phyloP scores from a whole-genome alignment of 1,140 invertebrate genomes.

The Tribolium madens region DNA sequence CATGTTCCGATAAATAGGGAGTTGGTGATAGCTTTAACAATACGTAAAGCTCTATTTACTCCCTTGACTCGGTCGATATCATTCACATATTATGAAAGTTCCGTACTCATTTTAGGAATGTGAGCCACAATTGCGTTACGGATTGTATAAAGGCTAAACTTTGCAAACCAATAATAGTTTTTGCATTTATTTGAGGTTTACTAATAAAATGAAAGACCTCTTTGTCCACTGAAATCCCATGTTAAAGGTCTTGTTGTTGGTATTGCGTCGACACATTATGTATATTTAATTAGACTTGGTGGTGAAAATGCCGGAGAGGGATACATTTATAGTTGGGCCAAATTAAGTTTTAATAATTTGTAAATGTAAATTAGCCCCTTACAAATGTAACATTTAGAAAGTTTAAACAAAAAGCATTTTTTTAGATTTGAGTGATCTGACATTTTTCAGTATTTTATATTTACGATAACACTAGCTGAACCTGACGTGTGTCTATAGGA shows the following conservation, averaged over 20 bases:
- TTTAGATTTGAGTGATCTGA: neutral
- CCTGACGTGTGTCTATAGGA: no score
- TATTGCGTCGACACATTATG: slow-evolving; percentile 19
- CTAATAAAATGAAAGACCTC: slow-evolving; percentile 9
- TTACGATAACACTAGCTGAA: no score
- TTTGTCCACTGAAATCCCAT: neutral
- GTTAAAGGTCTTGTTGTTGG: slow-evolving; percentile 27
- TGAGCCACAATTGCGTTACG: neutral
- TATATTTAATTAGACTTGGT: slow-evolving; percentile 37
- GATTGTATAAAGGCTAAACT: slow-evolving; percentile 1
- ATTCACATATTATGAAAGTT: slow-evolving; percentile 34
- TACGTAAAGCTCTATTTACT: neutral
- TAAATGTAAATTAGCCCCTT: slow-evolving; percentile 18
- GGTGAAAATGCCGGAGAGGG: slow-evolving; percentile 32
- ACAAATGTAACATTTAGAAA: neutral
- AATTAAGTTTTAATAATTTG: slow-evolving; percentile 47
- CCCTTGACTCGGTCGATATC: neutral
- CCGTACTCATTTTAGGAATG: slow-evolving; percentile 7
- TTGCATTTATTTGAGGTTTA: slow-evolving; percentile 33
- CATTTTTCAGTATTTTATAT: no score
- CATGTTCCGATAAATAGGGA: neutral
- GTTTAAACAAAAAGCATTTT: neutral
- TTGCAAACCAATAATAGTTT: slow-evolving; percentile 27
- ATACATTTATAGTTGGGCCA: slow-evolving; percentile 35
- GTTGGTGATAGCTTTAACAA: slow-evolving; percentile 7